Percentiles rank a stretch among this genome's conserved stretches.
Evolutionary conservation across 2,888 invertebrate species (phyloP).

Genomic region (Pardosa pseudoannulata): DNA sequence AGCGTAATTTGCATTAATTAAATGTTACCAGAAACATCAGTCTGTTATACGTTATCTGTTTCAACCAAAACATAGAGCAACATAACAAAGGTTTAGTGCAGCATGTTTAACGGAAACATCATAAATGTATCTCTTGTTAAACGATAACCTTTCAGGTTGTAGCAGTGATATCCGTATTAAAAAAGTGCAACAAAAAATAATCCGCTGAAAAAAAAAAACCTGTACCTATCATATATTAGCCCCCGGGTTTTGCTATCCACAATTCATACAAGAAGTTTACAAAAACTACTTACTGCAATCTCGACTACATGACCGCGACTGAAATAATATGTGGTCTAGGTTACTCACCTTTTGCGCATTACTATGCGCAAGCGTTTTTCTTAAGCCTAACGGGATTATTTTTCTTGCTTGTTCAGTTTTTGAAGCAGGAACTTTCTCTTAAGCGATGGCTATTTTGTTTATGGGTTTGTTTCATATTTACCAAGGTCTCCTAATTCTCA

Average conservation of each 20-base stretch:
- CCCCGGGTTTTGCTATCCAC: neutral
- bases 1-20: too few relatives aligned
- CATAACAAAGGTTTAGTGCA: too few relatives aligned
- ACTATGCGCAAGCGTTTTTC: conserved; percentile 11
- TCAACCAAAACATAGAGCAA: too few relatives aligned
- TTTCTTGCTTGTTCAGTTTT: conserved; percentile 27
- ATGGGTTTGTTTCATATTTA: neutral
- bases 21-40: too few relatives aligned
- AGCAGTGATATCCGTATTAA: neutral
- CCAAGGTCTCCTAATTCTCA: neutral
- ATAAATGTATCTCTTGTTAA: too few relatives aligned
- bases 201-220: too few relatives aligned
- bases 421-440: conserved; percentile 29
- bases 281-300: neutral
- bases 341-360: conserved; percentile 39
- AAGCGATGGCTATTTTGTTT: neutral
- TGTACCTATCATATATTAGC: neutral
- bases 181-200: neutral
- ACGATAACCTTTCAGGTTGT: neutral
- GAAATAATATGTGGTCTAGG: conserved; percentile 22
- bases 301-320: conserved; percentile 9
- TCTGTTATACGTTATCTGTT: too few relatives aligned
- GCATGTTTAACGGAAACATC: too few relatives aligned
- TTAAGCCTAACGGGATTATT: conserved; percentile 46
- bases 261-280: neutral